A percentile compares a stretch with the other conserved stretches of the same genome.
Evolutionary conservation across 2,888 invertebrate species (phyloP).

Genomic region (Mythimna lalbum): DNA sequence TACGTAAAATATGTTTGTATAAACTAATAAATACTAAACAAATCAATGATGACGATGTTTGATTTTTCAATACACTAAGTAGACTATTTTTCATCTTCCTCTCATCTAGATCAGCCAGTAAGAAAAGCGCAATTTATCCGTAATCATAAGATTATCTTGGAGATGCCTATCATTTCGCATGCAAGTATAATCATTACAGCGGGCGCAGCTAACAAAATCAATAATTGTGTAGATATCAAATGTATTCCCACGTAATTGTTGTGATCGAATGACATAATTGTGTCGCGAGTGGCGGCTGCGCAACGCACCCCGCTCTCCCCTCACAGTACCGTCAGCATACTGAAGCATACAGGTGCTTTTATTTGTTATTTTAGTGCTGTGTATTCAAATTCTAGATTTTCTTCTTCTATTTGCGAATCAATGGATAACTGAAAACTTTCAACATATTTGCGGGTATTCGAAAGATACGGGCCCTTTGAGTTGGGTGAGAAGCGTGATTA

Average conservation of each 20-base stretch:
- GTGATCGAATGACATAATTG: slow-evolving; percentile 80
- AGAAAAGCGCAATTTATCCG: slow-evolving; percentile 20
- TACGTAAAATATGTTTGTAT: too few species aligned
- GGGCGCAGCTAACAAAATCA: slow-evolving; percentile 46
- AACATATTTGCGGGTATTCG: background rate
- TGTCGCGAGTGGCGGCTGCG: slow-evolving; percentile 68
- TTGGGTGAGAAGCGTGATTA: too few species aligned
- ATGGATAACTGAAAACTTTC: background rate
- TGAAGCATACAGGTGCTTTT: background rate
- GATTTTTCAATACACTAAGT: background rate
- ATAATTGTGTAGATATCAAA: slow-evolving; percentile 65
- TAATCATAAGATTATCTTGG: slow-evolving; percentile 24
- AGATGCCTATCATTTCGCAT: slow-evolving; percentile 54
- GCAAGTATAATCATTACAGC: slow-evolving; percentile 21
- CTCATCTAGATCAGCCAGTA: background rate
- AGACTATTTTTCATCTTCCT: background rate
- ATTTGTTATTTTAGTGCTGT: background rate
- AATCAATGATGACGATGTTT: too few species aligned
- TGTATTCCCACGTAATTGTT: slow-evolving; percentile 82
- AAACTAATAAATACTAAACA: too few species aligned
- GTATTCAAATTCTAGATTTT: background rate
- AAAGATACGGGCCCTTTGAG: too few species aligned
- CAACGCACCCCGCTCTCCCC: slow-evolving; percentile 41
- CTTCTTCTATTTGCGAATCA: background rate
- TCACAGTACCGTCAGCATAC: slow-evolving; percentile 61